A percentile compares a stretch with the other conserved stretches of the same genome.
phyloP scores from a whole-genome alignment of 2,113 vertebrate genomes.

The Gymnarchus niloticus region DNA sequence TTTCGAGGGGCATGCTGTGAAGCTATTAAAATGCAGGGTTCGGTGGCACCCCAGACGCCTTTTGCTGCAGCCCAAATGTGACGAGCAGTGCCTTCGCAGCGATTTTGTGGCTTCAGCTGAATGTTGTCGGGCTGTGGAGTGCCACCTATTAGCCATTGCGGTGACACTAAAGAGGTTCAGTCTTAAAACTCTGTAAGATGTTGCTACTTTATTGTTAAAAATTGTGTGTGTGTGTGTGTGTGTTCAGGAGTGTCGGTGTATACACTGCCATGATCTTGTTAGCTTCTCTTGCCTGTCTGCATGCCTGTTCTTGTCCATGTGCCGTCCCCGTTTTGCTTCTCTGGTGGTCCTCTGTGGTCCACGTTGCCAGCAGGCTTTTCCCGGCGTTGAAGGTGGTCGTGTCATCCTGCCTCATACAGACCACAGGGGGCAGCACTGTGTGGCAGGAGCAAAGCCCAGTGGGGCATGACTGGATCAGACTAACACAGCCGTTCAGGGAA shows the following conservation, averaged over 20 bases:
- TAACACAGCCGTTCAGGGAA: neutral
- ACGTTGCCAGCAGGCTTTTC: neutral
- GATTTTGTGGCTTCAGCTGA: neutral
- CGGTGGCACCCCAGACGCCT: neutral
- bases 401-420: neutral
- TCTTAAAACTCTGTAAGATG: neutral
- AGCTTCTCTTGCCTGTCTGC: slow-evolving; percentile 31
- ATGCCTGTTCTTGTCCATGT: neutral
- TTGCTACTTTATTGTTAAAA: neutral
- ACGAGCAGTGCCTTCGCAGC: neutral
- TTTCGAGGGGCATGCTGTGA: neutral
- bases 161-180: neutral
- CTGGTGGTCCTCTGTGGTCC: too few relatives aligned
- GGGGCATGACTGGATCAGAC: neutral
- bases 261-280: slow-evolving; percentile 29
- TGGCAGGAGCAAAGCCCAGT: neutral
- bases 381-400: neutral
- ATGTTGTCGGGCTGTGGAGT: neutral
- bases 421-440: neutral
- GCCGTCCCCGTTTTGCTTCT: too few relatives aligned
- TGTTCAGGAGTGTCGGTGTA: neutral
- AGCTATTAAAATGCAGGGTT: neutral
- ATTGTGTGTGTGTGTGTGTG: neutral
- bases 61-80: neutral
- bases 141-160: neutral